phyloP scores from a whole-genome alignment of 2,797 vertebrate species.

The Chaetodon trifasciatus region DNA sequence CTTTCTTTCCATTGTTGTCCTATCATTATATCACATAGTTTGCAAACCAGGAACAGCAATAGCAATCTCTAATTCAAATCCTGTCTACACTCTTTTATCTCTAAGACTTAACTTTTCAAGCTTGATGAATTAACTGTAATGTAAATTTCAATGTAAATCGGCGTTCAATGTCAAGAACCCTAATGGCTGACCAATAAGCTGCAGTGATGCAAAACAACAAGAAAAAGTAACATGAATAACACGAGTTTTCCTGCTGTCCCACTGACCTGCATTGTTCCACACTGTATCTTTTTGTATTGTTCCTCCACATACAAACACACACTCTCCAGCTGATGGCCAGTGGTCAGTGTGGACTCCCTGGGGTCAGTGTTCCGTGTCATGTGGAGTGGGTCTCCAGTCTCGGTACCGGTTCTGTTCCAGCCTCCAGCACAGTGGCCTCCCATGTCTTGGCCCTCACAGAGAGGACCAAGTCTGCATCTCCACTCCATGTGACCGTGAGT shows the following conservation, averaged over 20 bases:
- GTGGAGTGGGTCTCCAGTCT: conserved; percentile 86
- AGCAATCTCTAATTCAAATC: neutral
- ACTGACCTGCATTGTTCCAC: neutral
- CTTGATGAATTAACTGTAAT: neutral
- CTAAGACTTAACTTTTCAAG: neutral
- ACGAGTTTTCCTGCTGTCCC: no score
- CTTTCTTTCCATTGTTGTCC: neutral
- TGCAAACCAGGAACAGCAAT: neutral
- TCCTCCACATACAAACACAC: neutral
- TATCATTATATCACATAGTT: neutral
- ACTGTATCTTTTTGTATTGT: neutral
- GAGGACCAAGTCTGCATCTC: conserved; percentile 87
- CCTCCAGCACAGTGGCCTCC: conserved; percentile 74
- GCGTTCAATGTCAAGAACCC: neutral
- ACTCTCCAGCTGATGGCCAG: conserved; percentile 73
- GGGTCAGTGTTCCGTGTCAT: conserved; percentile 89
- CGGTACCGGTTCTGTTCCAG: conserved; percentile 89
- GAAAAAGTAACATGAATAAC: no score
- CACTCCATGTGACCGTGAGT: conserved; percentile 85
- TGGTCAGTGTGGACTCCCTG: conserved; percentile 93
- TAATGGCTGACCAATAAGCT: neutral
- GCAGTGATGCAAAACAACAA: neutral
- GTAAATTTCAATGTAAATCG: no score
- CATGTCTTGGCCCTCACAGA: conserved; percentile 85
- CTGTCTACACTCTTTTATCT: neutral